Evolutionary conservation across 1,140 invertebrate genomes (phyloP), one percentile per base, ranked within the genome.

Genomic region (Drosophila navojoa): DNA sequence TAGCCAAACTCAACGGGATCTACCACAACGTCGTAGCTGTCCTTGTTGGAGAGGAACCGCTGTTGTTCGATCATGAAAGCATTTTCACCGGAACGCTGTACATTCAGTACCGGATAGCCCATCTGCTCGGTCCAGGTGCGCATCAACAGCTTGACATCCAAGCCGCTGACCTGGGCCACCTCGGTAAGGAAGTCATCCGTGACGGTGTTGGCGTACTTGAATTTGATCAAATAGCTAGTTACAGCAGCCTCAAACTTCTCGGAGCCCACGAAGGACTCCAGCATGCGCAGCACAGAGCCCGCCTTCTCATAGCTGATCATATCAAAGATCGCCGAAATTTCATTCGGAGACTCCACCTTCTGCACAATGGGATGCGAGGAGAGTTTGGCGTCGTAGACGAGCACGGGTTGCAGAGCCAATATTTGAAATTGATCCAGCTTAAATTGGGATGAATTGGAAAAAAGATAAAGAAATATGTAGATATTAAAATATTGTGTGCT

Each of bases 241-340:
- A 98, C 94, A 0, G 95, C 97, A 44, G 90, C 80, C 69, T 94
- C 94, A 91, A 99, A 99, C 2, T 94, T 94, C 7, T 96, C 94
- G 13, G 94, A 91, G 0, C 96, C 96, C 15, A 98, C 94, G 72
- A 98, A 96, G 57, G 95, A 93, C 90, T 98, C 96, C 86, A 99
- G 93, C 98, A 99, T 99, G 50, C 98, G 93, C 38, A 99, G 94
- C 9, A 99, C 93, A 15, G 97, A 96, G 0, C 96, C 95, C 27
- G 98, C 98, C 96, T 99, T 99, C 69, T 95, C 95, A 90, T 99
- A 99, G 3, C 97, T 97, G 75, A 99, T 99, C 0, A 93, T 92
- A 92, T 99, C 98, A 91, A 99, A 99, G 50, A 98, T 96, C 61
- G 97, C 96, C 0, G 96, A 97, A 40, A 99, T 98, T 93, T 99